Evolutionary conservation across 2,888 invertebrate genomes (phyloP).

Genomic region (Drosophila paranaensis): DNA sequence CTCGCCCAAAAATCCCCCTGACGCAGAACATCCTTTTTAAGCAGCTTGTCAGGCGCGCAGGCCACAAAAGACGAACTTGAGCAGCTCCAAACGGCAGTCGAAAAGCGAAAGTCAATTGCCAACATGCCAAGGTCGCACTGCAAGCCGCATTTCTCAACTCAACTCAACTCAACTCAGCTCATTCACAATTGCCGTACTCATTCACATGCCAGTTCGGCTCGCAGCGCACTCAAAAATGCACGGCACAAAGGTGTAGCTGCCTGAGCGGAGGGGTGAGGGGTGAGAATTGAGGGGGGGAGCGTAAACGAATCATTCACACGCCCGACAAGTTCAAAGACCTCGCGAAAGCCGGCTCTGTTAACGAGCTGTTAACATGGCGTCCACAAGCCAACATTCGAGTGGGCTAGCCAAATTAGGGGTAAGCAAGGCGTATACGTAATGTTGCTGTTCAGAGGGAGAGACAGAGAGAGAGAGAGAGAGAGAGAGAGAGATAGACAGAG

Average conservation of each 20-base stretch:
- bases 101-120: conserved; percentile 47
- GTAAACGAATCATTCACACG: conserved; percentile 15
- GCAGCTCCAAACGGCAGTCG: neutral
- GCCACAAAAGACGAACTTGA: conserved; percentile 8
- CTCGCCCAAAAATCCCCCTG: neutral
- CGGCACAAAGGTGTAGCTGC: conserved; percentile 2
- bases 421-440: neutral
- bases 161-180: conserved; percentile 16
- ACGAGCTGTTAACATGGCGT: neutral
- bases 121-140: conserved; percentile 46
- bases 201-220: conserved; percentile 11
- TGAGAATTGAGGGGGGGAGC: too few species aligned
- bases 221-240: conserved; percentile 41
- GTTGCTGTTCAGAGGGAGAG: neutral
- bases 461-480: too few species aligned
- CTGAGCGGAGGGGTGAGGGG: neutral
- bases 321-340: conserved; percentile 53
- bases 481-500: too few species aligned
- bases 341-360: conserved; percentile 51
- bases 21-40: neutral
- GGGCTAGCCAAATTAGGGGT: too few species aligned
- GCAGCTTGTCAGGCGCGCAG: conserved; percentile 2
- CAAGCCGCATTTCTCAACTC: conserved; percentile 23
- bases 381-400: too few species aligned
- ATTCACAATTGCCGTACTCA: conserved; percentile 1